phyloP scores from a whole-genome alignment of 2,113 vertebrate species.

The Misgurnus anguillicaudatus region DNA sequence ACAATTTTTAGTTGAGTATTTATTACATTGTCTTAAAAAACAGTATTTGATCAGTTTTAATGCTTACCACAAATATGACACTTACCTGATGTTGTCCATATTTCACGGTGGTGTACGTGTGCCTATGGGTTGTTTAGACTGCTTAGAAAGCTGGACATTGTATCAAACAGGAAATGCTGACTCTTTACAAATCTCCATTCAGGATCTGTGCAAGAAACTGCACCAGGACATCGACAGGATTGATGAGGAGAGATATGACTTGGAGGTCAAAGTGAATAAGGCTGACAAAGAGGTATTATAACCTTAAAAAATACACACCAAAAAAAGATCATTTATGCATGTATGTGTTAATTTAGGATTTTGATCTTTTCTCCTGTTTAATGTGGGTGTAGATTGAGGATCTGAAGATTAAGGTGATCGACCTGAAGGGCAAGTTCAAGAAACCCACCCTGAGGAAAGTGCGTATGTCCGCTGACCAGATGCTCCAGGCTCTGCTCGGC shows the following conservation, averaged over 20 bases:
- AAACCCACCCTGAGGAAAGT: conserved; percentile 80
- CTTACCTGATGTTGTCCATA: too few species aligned
- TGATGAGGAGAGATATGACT: conserved; percentile 93
- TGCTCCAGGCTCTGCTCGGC: conserved; percentile 86
- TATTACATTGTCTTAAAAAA: too few species aligned
- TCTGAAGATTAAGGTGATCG: conserved; percentile 84
- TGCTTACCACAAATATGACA: too few species aligned
- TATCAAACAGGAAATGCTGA: too few species aligned
- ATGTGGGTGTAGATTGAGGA: conserved; percentile 78
- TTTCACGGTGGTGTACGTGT: too few species aligned
- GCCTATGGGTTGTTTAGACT: too few species aligned
- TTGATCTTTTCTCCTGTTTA: neutral
- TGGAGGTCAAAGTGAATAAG: conserved; percentile 82
- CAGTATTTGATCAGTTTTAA: too few species aligned
- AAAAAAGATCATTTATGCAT: too few species aligned
- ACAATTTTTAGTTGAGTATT: too few species aligned
- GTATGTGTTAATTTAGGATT: too few species aligned
- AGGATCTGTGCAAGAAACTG: conserved; percentile 90
- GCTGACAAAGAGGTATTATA: conserved; percentile 83
- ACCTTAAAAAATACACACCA: neutral
- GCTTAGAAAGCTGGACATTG: too few species aligned
- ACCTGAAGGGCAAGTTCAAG: conserved; percentile 88
- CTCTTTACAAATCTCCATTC: neutral
- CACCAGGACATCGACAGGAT: conserved; percentile 81
- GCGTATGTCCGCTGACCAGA: conserved; percentile 86